A percentile compares a stretch with the other conserved stretches of the same genome.
These are phyloP conservation scores for Plodia interpunctella DNA, from an alignment of 1,140 invertebrate genomes.

Conservation along the genomic window DNA sequence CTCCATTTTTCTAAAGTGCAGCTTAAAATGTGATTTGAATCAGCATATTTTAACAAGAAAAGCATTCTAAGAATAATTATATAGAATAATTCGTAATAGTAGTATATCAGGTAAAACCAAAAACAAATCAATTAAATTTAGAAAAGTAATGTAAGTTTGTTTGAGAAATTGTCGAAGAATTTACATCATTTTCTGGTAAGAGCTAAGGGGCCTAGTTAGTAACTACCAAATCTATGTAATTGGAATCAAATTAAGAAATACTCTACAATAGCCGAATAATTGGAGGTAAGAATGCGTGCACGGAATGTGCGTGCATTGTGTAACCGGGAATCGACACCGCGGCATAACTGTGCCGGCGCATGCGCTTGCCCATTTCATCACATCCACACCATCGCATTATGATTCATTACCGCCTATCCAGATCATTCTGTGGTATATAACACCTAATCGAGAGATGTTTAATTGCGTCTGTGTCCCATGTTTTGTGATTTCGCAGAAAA, in stretches of 20 bases:
- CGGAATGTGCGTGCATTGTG: slow-evolving; percentile 34
- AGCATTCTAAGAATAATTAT: no score
- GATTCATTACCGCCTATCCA: neutral
- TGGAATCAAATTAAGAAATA: neutral
- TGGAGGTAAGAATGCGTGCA: slow-evolving; percentile 16
- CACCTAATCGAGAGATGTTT: neutral
- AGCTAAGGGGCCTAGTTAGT: no score
- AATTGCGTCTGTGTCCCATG: neutral
- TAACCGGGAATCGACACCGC: slow-evolving; percentile 40
- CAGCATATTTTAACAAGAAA: neutral
- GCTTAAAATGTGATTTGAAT: neutral
- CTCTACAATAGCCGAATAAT: slow-evolving; percentile 17
- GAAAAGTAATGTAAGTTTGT: no score
- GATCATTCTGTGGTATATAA: neutral
- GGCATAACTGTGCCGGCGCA: slow-evolving; percentile 31
- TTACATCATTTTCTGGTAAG: no score
- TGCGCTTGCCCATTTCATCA: slow-evolving; percentile 22
- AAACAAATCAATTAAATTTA: no score
- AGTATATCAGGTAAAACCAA: no score
- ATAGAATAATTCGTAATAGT: no score
- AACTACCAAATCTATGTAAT: neutral
- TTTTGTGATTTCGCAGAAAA: no score
- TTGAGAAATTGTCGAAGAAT: no score
- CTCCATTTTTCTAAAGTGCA: neutral
- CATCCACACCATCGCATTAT: slow-evolving; percentile 3